Evolutionary conservation across 2,797 vertebrate genomes (phyloP), one percentile per base, ranked within the genome.

Genomic region (Cuculus canorus): DNA sequence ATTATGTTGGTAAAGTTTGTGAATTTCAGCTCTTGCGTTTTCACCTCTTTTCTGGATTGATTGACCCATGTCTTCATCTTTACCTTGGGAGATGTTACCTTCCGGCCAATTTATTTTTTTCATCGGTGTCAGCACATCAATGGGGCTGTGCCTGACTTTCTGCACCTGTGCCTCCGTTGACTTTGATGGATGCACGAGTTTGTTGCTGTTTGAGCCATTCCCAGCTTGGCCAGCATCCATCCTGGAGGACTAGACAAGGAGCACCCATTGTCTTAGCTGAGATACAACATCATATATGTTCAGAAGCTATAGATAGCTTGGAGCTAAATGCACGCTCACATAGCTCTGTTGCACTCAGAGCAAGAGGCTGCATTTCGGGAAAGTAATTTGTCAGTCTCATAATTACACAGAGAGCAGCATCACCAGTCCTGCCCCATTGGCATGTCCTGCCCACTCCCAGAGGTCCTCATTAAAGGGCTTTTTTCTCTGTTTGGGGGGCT

Each of bases 291-390:
- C 63, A 48, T 82, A 65, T 95, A 60, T 86, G 60, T 86, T 32
- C 52, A 72, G 79, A 33, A 92, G 56, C 92, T 90, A 68, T 66
- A 88, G 72, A 48, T 90, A 89, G 90, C 79, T 35, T 17, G 43
- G 39, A 39, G 92, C 48, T 92, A 66, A 47, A 52, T 75, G 48
- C 64, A 8, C 24, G 28, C 80, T 85, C 53, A 5, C 84, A 52
- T 61, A 87, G 52, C 69, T 92, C 80, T 79, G 72, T 64, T 86
- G 72, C 70, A 69, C 77, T 60, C 2, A 0, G 73, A 81, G 65
- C 65, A 88, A 81, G 72, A 95, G 61, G 41, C 61, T 91, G 65
- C 75, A 7, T 92, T 94, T 94, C 2, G 0, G 7, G 68, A 89
- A 93, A 86, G 86, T 86, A 94, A 91, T 93, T 71, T 93, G 41